These are phyloP conservation scores for Diorhabda carinulata DNA, from an alignment of 1,140 invertebrate species.

Conservation along the genomic window DNA sequence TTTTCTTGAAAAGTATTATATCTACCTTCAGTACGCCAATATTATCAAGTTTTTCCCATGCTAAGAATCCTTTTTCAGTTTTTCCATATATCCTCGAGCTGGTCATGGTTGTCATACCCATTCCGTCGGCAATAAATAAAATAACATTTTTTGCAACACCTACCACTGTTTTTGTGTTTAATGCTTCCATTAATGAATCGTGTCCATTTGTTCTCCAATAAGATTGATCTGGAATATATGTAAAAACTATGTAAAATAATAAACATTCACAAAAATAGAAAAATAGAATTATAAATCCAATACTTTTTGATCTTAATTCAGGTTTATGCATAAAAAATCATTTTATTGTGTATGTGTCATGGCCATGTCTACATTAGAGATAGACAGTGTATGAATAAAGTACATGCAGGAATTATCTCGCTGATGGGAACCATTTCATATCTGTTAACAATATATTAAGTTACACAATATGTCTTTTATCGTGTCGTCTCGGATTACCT, in stretches of 20 bases:
- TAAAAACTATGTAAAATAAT: conserved; percentile 9
- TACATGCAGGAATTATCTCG: too few species aligned
- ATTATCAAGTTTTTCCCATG: conserved; percentile 81
- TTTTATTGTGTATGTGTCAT: too few species aligned
- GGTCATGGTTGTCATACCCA: conserved; percentile 87
- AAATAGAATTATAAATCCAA: not conserved
- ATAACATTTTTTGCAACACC: conserved; percentile 83
- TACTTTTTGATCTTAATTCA: too few species aligned
- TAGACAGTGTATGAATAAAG: too few species aligned
- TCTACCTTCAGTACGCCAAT: conserved; percentile 77
- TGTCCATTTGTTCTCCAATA: conserved; percentile 27
- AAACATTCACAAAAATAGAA: not conserved
- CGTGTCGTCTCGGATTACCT: too few species aligned
- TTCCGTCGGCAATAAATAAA: conserved; percentile 89
- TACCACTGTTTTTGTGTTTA: conserved; percentile 55
- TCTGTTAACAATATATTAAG: too few species aligned
- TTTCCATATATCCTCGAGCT: conserved; percentile 73
- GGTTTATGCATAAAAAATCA: too few species aligned
- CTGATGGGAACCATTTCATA: too few species aligned
- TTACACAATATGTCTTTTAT: too few species aligned
- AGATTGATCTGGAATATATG: conserved; percentile 21
- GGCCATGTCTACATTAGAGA: too few species aligned
- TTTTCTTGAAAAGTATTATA: too few species aligned
- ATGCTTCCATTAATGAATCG: conserved; percentile 12
- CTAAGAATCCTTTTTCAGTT: conserved; percentile 65